Evolutionary conservation across 2,113 vertebrate species (phyloP).

Genomic region (Hydrochoerus hydrochaeris): DNA sequence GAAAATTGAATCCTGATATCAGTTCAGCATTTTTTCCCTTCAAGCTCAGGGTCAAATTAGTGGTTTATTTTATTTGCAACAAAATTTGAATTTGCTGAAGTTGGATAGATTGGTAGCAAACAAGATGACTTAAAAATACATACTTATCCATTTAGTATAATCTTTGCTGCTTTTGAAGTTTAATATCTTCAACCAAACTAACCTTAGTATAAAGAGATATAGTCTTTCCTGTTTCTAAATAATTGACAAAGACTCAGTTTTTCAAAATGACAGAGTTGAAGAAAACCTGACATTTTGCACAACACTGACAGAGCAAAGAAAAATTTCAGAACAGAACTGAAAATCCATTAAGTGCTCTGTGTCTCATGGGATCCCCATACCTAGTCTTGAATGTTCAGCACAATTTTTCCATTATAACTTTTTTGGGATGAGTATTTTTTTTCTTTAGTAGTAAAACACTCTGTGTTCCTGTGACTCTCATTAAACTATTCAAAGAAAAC

Average conservation of each 20-base stretch:
- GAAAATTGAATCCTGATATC: neutral
- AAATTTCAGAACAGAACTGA: neutral
- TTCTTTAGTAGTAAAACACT: neutral
- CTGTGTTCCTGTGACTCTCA: constrained; percentile 26
- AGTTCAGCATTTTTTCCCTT: neutral
- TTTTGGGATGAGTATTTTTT: neutral
- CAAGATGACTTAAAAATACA: neutral
- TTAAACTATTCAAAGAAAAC: constrained; percentile 30
- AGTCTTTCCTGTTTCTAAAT: neutral
- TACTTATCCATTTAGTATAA: neutral
- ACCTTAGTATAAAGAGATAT: neutral
- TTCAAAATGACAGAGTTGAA: neutral
- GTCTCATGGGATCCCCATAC: neutral
- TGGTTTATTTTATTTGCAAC: constrained; percentile 18
- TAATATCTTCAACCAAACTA: neutral
- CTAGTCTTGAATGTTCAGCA: neutral
- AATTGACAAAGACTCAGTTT: neutral
- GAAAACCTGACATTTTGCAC: constrained; percentile 28
- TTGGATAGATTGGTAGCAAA: neutral
- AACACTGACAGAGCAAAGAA: neutral
- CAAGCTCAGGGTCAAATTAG: neutral
- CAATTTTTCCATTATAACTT: constrained; percentile 28
- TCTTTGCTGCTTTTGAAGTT: neutral
- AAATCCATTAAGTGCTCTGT: constrained; percentile 48
- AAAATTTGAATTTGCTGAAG: neutral